Percentiles rank a stretch among this genome's conserved stretches.
Evolutionary conservation across 2,888 invertebrate species (phyloP).

Genomic region (Plebejus anna): DNA sequence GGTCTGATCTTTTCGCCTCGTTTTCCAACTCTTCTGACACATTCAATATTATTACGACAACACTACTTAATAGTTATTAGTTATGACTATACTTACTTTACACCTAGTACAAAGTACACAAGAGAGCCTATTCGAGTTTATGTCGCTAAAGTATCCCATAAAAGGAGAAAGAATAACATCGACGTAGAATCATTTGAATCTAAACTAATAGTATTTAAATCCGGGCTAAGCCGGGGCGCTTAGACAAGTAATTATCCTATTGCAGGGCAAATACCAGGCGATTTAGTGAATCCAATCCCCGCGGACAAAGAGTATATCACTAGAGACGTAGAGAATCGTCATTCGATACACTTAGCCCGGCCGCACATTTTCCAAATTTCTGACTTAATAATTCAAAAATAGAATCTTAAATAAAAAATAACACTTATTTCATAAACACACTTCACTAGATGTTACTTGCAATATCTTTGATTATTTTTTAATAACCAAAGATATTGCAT

Average conservation of each 20-base stretch:
- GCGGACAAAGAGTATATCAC: background rate
- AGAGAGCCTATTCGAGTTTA: background rate
- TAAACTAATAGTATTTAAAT: constrained; percentile 21
- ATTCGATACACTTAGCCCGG: background rate
- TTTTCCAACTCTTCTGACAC: too few species aligned
- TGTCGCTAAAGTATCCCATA: background rate
- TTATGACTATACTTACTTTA: background rate
- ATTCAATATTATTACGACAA: too few species aligned
- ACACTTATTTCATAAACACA: too few species aligned
- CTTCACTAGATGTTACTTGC: too few species aligned
- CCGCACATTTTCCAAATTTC: too few species aligned
- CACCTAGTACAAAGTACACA: background rate
- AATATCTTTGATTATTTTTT: too few species aligned
- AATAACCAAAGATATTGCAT: too few species aligned
- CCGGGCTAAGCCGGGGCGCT: constrained; percentile 23
- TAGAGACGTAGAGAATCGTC: background rate
- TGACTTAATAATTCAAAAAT: too few species aligned
- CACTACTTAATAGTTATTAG: background rate
- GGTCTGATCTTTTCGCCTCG: too few species aligned
- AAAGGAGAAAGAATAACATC: background rate
- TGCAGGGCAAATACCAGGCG: constrained; percentile 14
- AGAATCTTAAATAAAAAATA: too few species aligned
- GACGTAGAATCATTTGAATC: constrained; percentile 9
- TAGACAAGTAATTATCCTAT: constrained; percentile 24
- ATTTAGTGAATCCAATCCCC: constrained; percentile 11